Percentiles rank a stretch among this genome's conserved stretches.
Conservation (phyloP, 53 echinoderm and acorn worm species). For the Arbacia lixula region DNA sequence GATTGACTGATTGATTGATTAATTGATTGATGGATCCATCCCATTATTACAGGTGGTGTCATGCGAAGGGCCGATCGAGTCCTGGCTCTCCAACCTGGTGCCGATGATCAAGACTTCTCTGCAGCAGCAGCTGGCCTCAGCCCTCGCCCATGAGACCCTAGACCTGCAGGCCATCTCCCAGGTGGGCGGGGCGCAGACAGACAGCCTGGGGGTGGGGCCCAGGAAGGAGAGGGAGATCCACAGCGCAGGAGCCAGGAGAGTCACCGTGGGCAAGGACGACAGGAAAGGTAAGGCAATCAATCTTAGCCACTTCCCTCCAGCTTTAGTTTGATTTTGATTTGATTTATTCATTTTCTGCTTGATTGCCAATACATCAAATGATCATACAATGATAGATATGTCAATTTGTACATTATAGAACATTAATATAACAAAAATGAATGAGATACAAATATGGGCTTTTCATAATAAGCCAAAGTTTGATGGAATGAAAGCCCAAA, state of each 20-base stretch:
- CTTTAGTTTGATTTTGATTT: too few species aligned
- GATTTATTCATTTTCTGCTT: too few species aligned
- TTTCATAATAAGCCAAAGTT: too few species aligned
- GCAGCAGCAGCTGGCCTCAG: constrained; percentile 86
- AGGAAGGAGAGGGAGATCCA: constrained; percentile 84
- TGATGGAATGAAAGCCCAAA: too few species aligned
- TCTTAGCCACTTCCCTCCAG: too few species aligned
- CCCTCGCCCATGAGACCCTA: constrained; percentile 77
- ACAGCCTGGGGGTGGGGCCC: constrained; percentile 34
- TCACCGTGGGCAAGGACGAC: constrained; percentile 76
- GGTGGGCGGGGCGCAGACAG: constrained; percentile 54
- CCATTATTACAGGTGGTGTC: constrained; percentile 65
- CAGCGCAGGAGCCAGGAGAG: constrained; percentile 93
- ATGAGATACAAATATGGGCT: too few species aligned
- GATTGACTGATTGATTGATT: too few species aligned
- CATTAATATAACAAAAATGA: too few species aligned
- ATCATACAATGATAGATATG: too few species aligned
- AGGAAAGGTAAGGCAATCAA: constrained; percentile 67
- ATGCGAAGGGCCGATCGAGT: constrained; percentile 92
- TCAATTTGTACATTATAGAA: too few species aligned
- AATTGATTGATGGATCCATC: too few species aligned
- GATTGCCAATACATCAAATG: too few species aligned
- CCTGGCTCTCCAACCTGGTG: constrained; percentile 82
- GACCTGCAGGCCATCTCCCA: constrained; percentile 67
- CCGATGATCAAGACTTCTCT: constrained; percentile 79